Base-by-base conservation (phyloP, 2,888 invertebrate species). In the Saturnia japonica region DNA sequence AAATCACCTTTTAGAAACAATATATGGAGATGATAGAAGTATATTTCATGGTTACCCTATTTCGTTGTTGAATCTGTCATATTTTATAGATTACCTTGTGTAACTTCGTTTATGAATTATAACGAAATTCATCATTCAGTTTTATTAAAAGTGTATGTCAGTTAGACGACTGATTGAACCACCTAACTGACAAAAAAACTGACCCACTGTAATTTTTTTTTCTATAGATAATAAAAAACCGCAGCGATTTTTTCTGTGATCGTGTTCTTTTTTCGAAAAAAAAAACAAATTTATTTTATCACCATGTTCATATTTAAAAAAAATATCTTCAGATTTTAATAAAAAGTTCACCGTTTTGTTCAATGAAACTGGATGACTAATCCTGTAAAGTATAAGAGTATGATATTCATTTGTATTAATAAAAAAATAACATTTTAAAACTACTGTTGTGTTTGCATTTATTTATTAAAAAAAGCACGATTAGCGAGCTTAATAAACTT, bases 351-450 rank as follows among this genome's bases (percentile, higher is more conserved):
- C 40, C 64, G n/a, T 64, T 64, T 40, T 64, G 64, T 64, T n/a
- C 64, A 34, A 64, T 64, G n/a, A n/a, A 40, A 64, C 64, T 64
- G 64, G 64, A 64, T 19, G 12, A n/a, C 34, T 64, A 34, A 12
- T 64, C 40, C 19, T 40, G 64, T 40, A 16, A 16, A 40, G 40
- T 64, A n/a, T 22, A 40, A 40, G 40, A 34, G 19, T 64, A 64
- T 40, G 64, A 64, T 64, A 64, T 64, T 64, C 40, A 34, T 64
- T 64, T 64, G 64, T 64, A 62, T 62, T 62, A 62, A 62, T 62
- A 62, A 62, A 28, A 28, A 62, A 62, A 22, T 22, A 54, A 54
- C 54, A 54, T 22, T 54, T n/a, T 22, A 19, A 54, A 54, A 54
- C 54, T 8, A 54, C 7, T 54, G 22, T 43, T 54, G 54, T 54